Evolutionary conservation across 2,113 vertebrate species (phyloP).

Genomic region (Chelonoidis abingdonii): DNA sequence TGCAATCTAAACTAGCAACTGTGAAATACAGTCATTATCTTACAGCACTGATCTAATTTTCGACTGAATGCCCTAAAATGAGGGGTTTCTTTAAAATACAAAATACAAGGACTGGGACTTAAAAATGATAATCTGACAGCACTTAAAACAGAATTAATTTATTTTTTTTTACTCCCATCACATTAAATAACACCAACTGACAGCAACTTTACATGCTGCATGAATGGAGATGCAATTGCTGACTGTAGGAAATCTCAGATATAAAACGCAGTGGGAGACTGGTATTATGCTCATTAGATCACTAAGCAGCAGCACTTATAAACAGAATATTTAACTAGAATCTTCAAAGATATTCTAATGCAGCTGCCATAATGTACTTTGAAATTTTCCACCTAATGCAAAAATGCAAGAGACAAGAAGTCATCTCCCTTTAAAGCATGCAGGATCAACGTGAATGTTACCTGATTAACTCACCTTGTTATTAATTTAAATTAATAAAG

Average conservation of each 20-base stretch:
- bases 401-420: constrained; percentile 52
- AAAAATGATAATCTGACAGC: constrained; percentile 63
- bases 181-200: constrained; percentile 55
- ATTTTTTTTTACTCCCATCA: constrained; percentile 44
- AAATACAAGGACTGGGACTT: constrained; percentile 45
- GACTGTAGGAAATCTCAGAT: constrained; percentile 29
- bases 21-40: constrained; percentile 68
- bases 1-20: constrained; percentile 43
- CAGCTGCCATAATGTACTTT: constrained; percentile 42
- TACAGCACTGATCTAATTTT: constrained; percentile 63
- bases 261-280: not conserved
- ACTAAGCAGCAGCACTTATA: constrained; percentile 42
- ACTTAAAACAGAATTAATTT: not conserved
- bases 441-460: constrained; percentile 50
- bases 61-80: constrained; percentile 52
- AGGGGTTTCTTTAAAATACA: constrained; percentile 57
- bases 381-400: constrained; percentile 19
- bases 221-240: constrained; percentile 44
- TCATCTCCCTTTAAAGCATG: constrained; percentile 56
- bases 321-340: constrained; percentile 67
- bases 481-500: constrained; percentile 77
- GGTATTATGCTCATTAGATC: constrained; percentile 66
- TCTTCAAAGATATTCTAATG: constrained; percentile 68
- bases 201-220: constrained; percentile 43
- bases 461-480: constrained; percentile 66